Evolutionary conservation across 2,888 invertebrate genomes (phyloP).

Genomic region (Apotomis betuletana): DNA sequence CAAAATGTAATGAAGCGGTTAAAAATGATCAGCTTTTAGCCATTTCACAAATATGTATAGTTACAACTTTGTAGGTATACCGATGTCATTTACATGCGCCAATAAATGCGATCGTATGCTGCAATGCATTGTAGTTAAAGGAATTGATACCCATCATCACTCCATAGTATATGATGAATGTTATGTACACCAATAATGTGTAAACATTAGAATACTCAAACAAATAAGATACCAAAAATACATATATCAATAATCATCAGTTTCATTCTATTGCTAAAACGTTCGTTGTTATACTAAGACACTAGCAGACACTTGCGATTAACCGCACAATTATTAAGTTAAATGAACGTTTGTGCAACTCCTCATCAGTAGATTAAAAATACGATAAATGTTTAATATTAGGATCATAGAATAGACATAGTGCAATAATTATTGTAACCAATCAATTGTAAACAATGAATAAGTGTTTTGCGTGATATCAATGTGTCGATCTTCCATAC

Average conservation of each 20-base stretch:
- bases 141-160: constrained; percentile 29
- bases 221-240: constrained; percentile 3
- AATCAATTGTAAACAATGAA: constrained; percentile 11
- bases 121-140: constrained; percentile 32
- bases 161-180: background rate
- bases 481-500: constrained; percentile 25
- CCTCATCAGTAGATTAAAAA: background rate
- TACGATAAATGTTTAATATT: background rate
- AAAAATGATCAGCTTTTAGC: no score
- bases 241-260: background rate
- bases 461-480: constrained; percentile 16
- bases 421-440: constrained; percentile 23
- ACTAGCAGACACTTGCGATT: no score
- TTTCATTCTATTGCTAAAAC: background rate
- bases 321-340: background rate
- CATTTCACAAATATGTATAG: no score
- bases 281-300: background rate
- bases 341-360: constrained; percentile 1
- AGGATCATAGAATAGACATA: constrained; percentile 1
- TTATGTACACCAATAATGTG: background rate
- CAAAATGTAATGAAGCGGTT: no score
- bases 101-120: constrained; percentile 1
- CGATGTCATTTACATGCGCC: background rate
- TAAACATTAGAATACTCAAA: constrained; percentile 17
- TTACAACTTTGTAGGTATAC: no score